These are phyloP conservation scores for Glaucopsyche alexis DNA, from an alignment of 2,888 invertebrate genomes.

Conservation along the genomic window DNA sequence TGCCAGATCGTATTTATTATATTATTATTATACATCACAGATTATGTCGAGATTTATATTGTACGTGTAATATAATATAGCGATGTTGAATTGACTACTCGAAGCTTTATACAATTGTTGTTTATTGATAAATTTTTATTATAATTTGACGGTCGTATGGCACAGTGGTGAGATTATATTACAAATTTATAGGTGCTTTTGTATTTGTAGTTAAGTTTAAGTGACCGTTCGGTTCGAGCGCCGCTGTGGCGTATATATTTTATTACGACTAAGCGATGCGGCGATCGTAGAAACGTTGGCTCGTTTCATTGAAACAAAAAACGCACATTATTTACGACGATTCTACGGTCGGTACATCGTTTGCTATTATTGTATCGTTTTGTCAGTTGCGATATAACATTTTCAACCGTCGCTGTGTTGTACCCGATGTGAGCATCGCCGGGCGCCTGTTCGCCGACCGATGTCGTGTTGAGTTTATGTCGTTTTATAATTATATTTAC, in stretches of 20 bases:
- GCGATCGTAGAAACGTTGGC: not conserved
- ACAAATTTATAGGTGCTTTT: conserved; percentile 10
- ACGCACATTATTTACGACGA: not conserved
- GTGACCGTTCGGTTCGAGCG: too few relatives aligned
- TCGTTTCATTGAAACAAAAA: conserved; percentile 4
- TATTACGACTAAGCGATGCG: not conserved
- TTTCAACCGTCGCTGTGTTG: not conserved
- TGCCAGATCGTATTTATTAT: conserved; percentile 27
- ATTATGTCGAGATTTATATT: conserved; percentile 25
- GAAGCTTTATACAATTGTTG: conserved; percentile 29
- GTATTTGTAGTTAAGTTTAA: not conserved
- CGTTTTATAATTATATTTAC: not conserved
- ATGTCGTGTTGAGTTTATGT: not conserved
- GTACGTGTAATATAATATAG: conserved; percentile 12
- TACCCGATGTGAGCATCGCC: not conserved
- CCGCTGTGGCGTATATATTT: not conserved
- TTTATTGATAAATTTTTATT: conserved; percentile 28
- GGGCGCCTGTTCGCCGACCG: not conserved
- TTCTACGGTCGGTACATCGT: not conserved
- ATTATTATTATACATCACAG: conserved; percentile 26
- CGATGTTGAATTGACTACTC: conserved; percentile 18
- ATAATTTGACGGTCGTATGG: not conserved
- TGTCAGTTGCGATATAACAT: not conserved
- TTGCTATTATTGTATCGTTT: not conserved
- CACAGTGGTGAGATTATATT: conserved; percentile 13